Conservation (phyloP, 2,888 invertebrate genomes). For the Drosophila longiperda region DNA sequence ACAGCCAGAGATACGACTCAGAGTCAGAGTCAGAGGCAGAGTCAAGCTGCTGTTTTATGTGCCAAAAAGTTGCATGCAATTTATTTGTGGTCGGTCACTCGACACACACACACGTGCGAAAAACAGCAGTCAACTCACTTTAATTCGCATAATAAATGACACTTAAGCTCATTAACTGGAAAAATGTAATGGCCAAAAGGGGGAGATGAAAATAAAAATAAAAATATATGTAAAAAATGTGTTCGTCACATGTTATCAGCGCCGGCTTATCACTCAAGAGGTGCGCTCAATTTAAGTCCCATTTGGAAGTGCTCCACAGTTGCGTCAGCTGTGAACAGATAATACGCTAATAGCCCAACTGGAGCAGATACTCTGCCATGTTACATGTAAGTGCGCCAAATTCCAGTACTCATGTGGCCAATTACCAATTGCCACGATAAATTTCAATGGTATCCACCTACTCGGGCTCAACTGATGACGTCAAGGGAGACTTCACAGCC, state of each 20-base stretch:
- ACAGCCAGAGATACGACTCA: slow-evolving; percentile 8
- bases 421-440: slow-evolving; percentile 20
- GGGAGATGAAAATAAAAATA: not conserved
- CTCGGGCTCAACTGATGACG: slow-evolving; percentile 21
- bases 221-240: slow-evolving; percentile 9
- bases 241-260: slow-evolving; percentile 46
- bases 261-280: slow-evolving; percentile 67
- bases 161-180: slow-evolving; percentile 67
- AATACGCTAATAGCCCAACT: slow-evolving; percentile 31
- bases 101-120: slow-evolving; percentile 21
- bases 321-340: slow-evolving; percentile 43
- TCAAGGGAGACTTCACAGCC: slow-evolving; percentile 17
- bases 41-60: slow-evolving; percentile 55
- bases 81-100: slow-evolving; percentile 63
- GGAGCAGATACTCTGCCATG: slow-evolving; percentile 10
- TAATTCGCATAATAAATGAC: slow-evolving; percentile 70
- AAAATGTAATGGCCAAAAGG: slow-evolving; percentile 55
- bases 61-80: slow-evolving; percentile 76
- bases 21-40: slow-evolving; percentile 6
- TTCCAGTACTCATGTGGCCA: slow-evolving; percentile 26
- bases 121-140: slow-evolving; percentile 52
- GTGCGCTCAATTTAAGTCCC: slow-evolving; percentile 18
- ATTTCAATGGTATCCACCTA: slow-evolving; percentile 9
- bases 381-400: slow-evolving; percentile 8
- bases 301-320: slow-evolving; percentile 36